Evolutionary conservation across 1,140 invertebrate species (phyloP), one percentile per base, ranked within the genome.

Genomic region (Acromyrmex echinatior): DNA sequence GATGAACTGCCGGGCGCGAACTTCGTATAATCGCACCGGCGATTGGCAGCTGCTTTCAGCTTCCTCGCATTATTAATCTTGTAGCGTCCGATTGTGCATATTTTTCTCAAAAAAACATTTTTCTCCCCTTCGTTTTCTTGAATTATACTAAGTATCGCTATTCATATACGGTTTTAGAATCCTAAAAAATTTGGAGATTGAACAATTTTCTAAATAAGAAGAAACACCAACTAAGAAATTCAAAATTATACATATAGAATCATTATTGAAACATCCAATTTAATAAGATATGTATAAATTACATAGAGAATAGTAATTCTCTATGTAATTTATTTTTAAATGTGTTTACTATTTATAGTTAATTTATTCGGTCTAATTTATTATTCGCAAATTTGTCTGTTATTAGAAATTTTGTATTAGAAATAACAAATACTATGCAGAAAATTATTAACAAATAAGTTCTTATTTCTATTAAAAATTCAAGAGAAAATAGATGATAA

Each of bases 11-110:
- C 73, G 66, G 18, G 81, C 65, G 45, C 86, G 81, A 66, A 86
- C 70, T 53, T 62, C n/a, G 62, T 86, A 79, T 74, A 89, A 88
- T 86, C 78, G 66, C 73, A 25, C 21, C 28, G 51, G 63, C 65
- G 87, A 89, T 90, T 87, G 89, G 78, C 87, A 89, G 71, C 78
- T 78, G 78, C 88, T 89, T 84, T 89, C 85, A 82, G 70, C 85
- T 66, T 71, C 56, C 58, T 16, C 49, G 60, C 68, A 90, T 89
- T 88, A 90, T 90, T 90, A 90, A 90, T 90, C 85, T 79, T 53
- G 31, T 45, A 49, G 16, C 35, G 84, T 51, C 31, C 51, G 31
- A 86, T 65, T 68, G 70, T 84, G 80, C 56, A 84, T 84, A 84
- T 84, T 84, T 81, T 74, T 58, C 9, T 62, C 2, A 49, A 63